Percentiles rank a stretch among this genome's conserved stretches.
phyloP scores from a whole-genome alignment of 2,797 vertebrate genomes.

The Poeciliopsis gracilis region DNA sequence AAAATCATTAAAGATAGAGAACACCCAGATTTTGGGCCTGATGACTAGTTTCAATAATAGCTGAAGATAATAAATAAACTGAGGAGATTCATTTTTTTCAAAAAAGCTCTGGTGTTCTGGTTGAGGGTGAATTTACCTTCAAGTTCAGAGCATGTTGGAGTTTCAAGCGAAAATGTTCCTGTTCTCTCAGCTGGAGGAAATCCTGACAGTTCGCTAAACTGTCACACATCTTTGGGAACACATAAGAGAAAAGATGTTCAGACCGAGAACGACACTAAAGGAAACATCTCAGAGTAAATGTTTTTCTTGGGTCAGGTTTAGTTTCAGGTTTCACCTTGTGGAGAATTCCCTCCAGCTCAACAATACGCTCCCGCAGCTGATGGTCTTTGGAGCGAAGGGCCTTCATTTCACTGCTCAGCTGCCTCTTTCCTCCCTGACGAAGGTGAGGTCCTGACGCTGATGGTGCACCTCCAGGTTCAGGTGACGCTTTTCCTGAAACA shows the following conservation, averaged over 20 bases:
- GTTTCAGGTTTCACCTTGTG: slow-evolving; percentile 81
- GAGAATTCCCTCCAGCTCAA: slow-evolving; percentile 83
- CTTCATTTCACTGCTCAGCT: slow-evolving; percentile 80
- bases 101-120: neutral
- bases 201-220: slow-evolving; percentile 88
- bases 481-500: slow-evolving; percentile 81
- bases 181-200: slow-evolving; percentile 86
- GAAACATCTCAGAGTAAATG: neutral
- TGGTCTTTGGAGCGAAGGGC: slow-evolving; percentile 80
- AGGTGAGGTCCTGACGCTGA: slow-evolving; percentile 75
- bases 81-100: neutral
- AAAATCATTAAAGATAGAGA: too few relatives aligned
- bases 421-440: slow-evolving; percentile 79
- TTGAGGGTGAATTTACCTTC: slow-evolving; percentile 74
- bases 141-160: slow-evolving; percentile 85
- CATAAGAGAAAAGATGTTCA: slow-evolving; percentile 11
- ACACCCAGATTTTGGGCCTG: too few relatives aligned
- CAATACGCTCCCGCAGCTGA: slow-evolving; percentile 76
- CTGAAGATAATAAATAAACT: neutral
- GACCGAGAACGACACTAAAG: neutral
- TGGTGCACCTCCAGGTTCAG: slow-evolving; percentile 79
- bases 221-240: slow-evolving; percentile 81
- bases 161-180: slow-evolving; percentile 83
- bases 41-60: too few relatives aligned
- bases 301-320: neutral